A percentile compares a stretch with the other conserved stretches of the same genome.
These are phyloP conservation scores for Lordiphosa collinella DNA, from an alignment of 1,140 invertebrate genomes.

Conservation along the genomic window DNA sequence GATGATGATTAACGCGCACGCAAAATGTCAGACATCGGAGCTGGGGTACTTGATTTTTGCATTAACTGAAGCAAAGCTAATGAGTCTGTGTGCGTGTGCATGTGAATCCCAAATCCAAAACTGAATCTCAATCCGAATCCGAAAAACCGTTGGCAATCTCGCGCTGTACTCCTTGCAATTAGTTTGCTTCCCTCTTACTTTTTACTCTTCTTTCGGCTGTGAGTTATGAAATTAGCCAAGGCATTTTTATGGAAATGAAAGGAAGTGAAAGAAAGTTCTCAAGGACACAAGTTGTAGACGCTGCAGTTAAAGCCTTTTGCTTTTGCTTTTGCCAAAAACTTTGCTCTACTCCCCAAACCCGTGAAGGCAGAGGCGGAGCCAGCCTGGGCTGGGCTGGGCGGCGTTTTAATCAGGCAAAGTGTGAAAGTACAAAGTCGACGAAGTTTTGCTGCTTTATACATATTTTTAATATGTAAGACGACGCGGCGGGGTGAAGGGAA, in stretches of 20 bases:
- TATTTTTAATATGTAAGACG: conserved; percentile 41
- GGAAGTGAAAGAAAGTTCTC: conserved; percentile 47
- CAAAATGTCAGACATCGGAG: conserved; percentile 21
- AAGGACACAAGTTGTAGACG: conserved; percentile 55
- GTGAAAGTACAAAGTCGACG: conserved; percentile 39
- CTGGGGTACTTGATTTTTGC: conserved; percentile 33
- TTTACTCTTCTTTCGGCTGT: background rate
- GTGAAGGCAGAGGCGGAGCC: background rate
- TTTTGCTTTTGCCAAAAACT: conserved; percentile 52
- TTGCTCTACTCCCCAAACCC: conserved; percentile 11
- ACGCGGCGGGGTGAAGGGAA: background rate
- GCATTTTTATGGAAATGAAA: conserved; percentile 70
- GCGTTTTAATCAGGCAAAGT: conserved; percentile 53
- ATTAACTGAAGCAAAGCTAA: conserved; percentile 72
- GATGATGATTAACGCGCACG: conserved; percentile 72
- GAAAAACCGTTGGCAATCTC: too few relatives aligned
- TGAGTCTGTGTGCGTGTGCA: conserved; percentile 50
- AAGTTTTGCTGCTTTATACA: conserved; percentile 43
- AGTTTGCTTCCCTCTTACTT: conserved; percentile 32
- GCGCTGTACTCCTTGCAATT: conserved; percentile 67
- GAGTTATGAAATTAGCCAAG: conserved; percentile 73
- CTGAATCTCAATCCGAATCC: too few relatives aligned
- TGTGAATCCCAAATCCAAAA: conserved; percentile 27
- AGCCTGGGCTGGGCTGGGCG: too few relatives aligned
- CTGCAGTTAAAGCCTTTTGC: conserved; percentile 69